These are phyloP conservation scores for Hepsetus odoe DNA, from an alignment of 2,113 vertebrate genomes.

Conservation along the genomic window DNA sequence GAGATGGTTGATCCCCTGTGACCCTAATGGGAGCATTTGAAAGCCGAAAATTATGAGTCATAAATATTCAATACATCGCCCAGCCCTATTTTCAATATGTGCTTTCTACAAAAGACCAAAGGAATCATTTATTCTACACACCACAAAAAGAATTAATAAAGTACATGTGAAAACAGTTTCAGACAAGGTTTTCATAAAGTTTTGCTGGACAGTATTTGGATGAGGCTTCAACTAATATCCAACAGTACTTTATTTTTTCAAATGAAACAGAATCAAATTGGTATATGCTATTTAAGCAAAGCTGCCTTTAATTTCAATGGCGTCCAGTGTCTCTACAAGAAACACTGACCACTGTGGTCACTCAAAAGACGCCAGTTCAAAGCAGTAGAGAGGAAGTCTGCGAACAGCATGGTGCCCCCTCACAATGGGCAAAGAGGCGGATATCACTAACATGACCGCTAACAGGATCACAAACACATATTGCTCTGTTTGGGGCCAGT, in stretches of 20 bases:
- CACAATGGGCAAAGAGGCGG: conserved; percentile 16
- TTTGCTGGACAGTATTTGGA: background rate
- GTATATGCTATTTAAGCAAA: background rate
- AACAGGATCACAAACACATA: conserved; percentile 21
- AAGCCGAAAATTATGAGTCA: too few relatives aligned
- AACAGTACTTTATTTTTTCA: background rate
- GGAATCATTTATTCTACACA: too few relatives aligned
- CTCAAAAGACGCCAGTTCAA: conserved; percentile 22
- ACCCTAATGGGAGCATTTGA: too few relatives aligned
- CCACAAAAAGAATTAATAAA: too few relatives aligned
- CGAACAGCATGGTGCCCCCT: conserved; percentile 12
- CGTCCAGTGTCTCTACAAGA: background rate
- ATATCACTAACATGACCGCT: conserved; percentile 24
- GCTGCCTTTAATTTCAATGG: background rate
- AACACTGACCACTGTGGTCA: conserved; percentile 17
- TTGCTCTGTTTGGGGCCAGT: conserved; percentile 16
- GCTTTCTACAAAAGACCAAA: too few relatives aligned
- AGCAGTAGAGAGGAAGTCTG: conserved; percentile 31
- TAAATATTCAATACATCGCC: too few relatives aligned
- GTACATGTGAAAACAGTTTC: too few relatives aligned
- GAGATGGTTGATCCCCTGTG: too few relatives aligned
- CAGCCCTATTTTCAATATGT: too few relatives aligned
- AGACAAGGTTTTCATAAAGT: background rate
- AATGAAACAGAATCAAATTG: background rate
- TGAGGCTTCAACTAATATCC: background rate